Evolutionary conservation across 2,888 invertebrate species (phyloP), one percentile per base, ranked within the genome.

Genomic region (Drosophila anomalipes): DNA sequence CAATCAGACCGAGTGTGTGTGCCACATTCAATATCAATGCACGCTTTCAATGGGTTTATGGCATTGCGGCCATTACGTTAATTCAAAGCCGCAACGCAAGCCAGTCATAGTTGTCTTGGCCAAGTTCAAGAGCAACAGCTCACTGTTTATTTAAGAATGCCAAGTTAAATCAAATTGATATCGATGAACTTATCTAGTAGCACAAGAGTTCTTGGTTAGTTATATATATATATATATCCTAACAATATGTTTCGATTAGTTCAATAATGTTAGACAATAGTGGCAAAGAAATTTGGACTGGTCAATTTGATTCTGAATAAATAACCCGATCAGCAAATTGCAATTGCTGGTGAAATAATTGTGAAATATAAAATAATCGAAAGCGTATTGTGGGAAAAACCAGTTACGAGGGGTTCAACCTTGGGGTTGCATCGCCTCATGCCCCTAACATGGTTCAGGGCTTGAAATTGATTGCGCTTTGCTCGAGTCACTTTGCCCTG

Each of bases 301-400:
- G 26, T 12, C 35, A 37, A 37, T 56, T 54, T 35, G 16, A 19
- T 26, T 4, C n/a, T 44, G n/a, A 44, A 16, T 32, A 9, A 51
- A 28, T 4, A 51, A 51, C 6, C 51, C 10, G 14, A 22, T n/a
- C 14, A 14, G 16, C 35, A 35, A 35, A 35, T 28, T 37, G 56
- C 37, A 39, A n/a, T 39, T 39, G 56, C 12, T 12, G 2, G 19
- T 19, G 56, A 4, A 57, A 57, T 56, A 37, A 56, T 56, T 56
- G 54, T 12, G 54, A 16, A 56, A 26, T 54, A 16, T 3, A 19
- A 26, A 12, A 12, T 3, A 19, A 32, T 5, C 47, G 9, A 47
- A 4, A 7, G 22, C 4, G 26, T 47, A 16, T 22, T 33, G 33
- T 22, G 7, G 33, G 22, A 14, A 32, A 32, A 33, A 32, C 22